These are phyloP conservation scores for Atta colombica DNA, from an alignment of 1,140 invertebrate species.

Conservation along the genomic window DNA sequence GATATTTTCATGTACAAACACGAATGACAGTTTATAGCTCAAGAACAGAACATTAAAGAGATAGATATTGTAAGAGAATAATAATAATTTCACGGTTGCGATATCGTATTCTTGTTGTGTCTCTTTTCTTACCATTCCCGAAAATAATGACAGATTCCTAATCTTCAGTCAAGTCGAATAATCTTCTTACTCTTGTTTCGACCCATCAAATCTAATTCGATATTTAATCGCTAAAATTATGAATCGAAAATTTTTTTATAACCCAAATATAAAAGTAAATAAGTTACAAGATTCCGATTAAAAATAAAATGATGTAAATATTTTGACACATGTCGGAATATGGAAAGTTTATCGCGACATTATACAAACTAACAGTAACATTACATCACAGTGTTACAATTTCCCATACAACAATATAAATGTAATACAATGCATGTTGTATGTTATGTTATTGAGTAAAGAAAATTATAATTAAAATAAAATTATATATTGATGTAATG, in stretches of 20 bases:
- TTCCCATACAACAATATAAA: too few relatives aligned
- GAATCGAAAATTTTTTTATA: neutral
- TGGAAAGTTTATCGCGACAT: neutral
- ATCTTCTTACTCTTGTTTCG: neutral
- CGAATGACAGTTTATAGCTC: conserved; percentile 73
- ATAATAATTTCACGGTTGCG: conserved; percentile 77
- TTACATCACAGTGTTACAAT: too few relatives aligned
- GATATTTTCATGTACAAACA: conserved; percentile 77
- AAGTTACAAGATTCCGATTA: neutral
- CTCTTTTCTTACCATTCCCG: conserved; percentile 13
- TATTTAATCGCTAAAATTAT: neutral
- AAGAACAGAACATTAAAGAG: conserved; percentile 73
- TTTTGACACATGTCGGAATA: neutral
- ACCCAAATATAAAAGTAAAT: neutral
- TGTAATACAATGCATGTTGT: too few relatives aligned
- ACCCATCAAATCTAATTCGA: neutral
- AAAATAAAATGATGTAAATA: neutral
- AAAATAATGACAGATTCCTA: conserved; percentile 2
- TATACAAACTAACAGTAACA: too few relatives aligned
- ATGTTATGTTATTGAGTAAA: too few relatives aligned
- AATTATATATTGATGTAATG: too few relatives aligned
- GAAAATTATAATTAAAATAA: too few relatives aligned
- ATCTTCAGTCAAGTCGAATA: neutral
- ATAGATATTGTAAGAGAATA: conserved; percentile 77
- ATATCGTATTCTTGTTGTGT: conserved; percentile 65